Conservation (phyloP, 1,140 invertebrate species). For the Thaumatotibia leucotreta region DNA sequence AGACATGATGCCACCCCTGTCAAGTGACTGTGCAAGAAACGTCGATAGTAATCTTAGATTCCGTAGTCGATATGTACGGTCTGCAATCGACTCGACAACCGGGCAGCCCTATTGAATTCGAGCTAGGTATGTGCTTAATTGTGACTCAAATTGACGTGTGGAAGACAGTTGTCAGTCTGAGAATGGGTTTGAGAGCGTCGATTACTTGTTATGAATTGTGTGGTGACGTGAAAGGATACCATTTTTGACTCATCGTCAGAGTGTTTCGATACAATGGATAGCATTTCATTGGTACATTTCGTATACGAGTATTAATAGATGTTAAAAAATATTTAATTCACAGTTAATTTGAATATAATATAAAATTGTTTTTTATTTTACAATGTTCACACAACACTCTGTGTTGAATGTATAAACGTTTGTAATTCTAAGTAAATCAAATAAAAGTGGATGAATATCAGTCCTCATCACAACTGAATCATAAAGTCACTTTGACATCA, state of each 20-base stretch:
- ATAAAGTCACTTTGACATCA: too few relatives aligned
- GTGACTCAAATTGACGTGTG: slow-evolving; percentile 70
- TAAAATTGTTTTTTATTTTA: too few relatives aligned
- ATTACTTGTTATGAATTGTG: slow-evolving; percentile 3
- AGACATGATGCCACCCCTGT: slow-evolving; percentile 70
- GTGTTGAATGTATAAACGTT: too few relatives aligned
- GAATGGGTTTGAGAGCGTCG: slow-evolving; percentile 38
- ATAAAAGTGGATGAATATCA: too few relatives aligned
- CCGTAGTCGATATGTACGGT: slow-evolving; percentile 61
- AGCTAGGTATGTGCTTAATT: slow-evolving; percentile 72
- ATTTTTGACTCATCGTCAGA: not conserved
- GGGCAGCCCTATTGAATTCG: slow-evolving; percentile 71
- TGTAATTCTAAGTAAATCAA: too few relatives aligned
- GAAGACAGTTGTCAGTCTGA: slow-evolving; percentile 31
- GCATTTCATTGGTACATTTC: too few relatives aligned
- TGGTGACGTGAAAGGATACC: not conserved
- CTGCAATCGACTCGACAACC: slow-evolving; percentile 65
- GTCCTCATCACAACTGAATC: too few relatives aligned
- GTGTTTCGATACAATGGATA: not conserved
- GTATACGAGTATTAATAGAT: too few relatives aligned
- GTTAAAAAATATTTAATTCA: too few relatives aligned
- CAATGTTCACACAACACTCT: too few relatives aligned
- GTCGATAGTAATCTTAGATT: slow-evolving; percentile 69
- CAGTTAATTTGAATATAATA: too few relatives aligned
- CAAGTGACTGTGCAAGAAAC: slow-evolving; percentile 72